phyloP scores from a whole-genome alignment of 2,888 invertebrate species.

The Protonemura montana region DNA sequence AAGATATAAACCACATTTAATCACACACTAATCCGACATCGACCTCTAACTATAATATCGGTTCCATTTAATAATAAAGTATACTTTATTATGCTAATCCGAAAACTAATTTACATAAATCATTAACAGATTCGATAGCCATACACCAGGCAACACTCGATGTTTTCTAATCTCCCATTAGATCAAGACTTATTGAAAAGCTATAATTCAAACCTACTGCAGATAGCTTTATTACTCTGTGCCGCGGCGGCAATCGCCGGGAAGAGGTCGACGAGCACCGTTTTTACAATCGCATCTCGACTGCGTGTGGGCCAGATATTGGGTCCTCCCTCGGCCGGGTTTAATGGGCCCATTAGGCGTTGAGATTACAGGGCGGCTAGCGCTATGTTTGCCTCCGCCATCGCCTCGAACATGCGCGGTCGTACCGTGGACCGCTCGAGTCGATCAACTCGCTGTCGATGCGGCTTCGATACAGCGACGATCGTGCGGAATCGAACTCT shows the following conservation, averaged over 20 bases:
- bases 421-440: neutral
- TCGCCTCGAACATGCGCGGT: neutral
- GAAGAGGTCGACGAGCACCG: no score
- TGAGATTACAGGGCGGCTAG: constrained; percentile 49
- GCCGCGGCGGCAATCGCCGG: no score
- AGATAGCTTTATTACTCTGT: constrained; percentile 38
- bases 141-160: neutral
- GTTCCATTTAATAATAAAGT: constrained; percentile 9
- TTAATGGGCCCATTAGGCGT: constrained; percentile 47
- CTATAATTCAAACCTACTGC: constrained; percentile 20
- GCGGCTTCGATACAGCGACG: neutral
- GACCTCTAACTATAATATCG: neutral
- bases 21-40: neutral
- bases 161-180: neutral
- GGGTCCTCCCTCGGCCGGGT: constrained; percentile 32
- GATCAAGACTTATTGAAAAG: constrained; percentile 35
- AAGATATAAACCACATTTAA: neutral
- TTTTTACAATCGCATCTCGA: neutral
- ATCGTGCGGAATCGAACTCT: neutral
- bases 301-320: constrained; percentile 47
- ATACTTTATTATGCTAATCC: neutral
- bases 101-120: constrained; percentile 4
- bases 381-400: neutral
- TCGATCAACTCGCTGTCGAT: neutral
- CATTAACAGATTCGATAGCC: neutral